Percentiles rank a stretch among this genome's conserved stretches.
These are phyloP conservation scores for Sphaerophoria taeniata DNA, from an alignment of 2,888 invertebrate genomes.

Conservation along the genomic window DNA sequence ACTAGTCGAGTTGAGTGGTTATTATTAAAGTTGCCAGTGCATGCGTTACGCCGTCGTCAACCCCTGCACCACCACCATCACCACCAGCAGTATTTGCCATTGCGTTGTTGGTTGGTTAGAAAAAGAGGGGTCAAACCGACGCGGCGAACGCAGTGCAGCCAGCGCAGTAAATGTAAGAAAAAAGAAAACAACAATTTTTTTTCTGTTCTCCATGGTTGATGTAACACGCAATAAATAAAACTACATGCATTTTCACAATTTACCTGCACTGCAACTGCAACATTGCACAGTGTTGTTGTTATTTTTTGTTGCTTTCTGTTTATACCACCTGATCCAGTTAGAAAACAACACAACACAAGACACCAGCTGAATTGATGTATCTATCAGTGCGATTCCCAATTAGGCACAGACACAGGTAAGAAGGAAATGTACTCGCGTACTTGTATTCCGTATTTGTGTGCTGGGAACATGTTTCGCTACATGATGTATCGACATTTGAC, in stretches of 20 bases:
- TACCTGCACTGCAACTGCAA: not conserved
- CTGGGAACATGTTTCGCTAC: conserved; percentile 53
- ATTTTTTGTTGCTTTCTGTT: not conserved
- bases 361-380: conserved; percentile 32
- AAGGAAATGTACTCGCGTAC: not conserved
- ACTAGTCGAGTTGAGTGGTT: not conserved
- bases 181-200: conserved; percentile 10
- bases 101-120: conserved; percentile 8
- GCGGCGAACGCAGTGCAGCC: conserved; percentile 11
- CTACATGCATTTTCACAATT: conserved; percentile 6
- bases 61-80: too few species aligned
- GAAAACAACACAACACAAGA: conserved; percentile 10
- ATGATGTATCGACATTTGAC: not conserved
- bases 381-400: conserved; percentile 26
- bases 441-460: not conserved
- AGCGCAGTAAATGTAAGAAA: conserved; percentile 35
- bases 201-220: conserved; percentile 44
- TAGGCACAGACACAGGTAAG: not conserved
- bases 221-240: conserved; percentile 48
- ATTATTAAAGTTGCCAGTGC: conserved; percentile 54
- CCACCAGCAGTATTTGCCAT: too few species aligned
- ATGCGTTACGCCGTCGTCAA: conserved; percentile 30
- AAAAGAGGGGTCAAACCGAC: conserved; percentile 54
- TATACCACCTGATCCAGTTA: conserved; percentile 57
- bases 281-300: conserved; percentile 39